A percentile compares a stretch with the other conserved stretches of the same genome.
Conservation (phyloP, 2,797 vertebrate genomes). For the Amazonetta brasiliensis region DNA sequence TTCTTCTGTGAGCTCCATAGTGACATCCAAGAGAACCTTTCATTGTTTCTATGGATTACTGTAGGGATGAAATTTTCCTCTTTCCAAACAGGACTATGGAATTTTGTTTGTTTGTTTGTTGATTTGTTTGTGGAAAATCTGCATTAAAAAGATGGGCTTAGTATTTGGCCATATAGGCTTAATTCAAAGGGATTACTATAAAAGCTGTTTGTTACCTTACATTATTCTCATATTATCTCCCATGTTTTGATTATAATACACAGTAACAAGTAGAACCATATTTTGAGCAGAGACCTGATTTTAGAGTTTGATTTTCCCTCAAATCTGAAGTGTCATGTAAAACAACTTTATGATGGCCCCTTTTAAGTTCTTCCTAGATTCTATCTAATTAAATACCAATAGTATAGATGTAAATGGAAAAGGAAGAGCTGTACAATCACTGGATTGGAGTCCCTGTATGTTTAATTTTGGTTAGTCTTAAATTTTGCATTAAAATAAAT, state of each 20-base stretch:
- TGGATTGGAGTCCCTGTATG: not conserved
- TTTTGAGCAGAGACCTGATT: not conserved
- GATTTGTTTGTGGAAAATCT: not conserved
- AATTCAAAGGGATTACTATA: not conserved
- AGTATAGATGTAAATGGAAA: not conserved
- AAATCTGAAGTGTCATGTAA: not conserved
- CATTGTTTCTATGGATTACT: not conserved
- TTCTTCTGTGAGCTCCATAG: not conserved
- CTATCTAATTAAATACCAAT: not conserved
- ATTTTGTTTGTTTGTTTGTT: not conserved
- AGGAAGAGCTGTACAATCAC: not conserved
- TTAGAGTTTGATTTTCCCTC: not conserved
- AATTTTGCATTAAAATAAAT: not conserved
- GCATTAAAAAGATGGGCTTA: not conserved
- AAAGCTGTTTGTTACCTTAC: not conserved
- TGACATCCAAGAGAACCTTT: not conserved
- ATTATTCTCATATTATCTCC: not conserved
- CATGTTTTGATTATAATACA: not conserved
- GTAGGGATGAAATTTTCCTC: not conserved
- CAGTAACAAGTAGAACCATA: not conserved
- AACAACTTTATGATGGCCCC: not conserved
- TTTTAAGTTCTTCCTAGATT: not conserved
- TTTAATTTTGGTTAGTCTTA: not conserved
- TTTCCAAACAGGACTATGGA: not conserved
- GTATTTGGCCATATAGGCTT: not conserved